phyloP scores from a whole-genome alignment of 2,888 invertebrate genomes.

The Heliconius sara region DNA sequence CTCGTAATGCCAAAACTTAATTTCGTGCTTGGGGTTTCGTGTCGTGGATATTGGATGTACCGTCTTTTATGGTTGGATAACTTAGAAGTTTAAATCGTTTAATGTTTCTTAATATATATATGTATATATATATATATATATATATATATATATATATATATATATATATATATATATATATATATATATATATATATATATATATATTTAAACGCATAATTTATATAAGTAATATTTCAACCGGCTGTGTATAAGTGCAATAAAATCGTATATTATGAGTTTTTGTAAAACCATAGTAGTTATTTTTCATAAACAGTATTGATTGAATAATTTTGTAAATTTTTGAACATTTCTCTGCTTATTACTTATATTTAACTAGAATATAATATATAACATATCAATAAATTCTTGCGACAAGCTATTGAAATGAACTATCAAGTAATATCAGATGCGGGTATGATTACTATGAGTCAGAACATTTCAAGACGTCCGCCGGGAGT shows the following conservation, averaged over 20 bases:
- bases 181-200: too few species aligned
- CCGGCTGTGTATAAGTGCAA: too few species aligned
- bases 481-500: constrained; percentile 65
- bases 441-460: constrained; percentile 14
- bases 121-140: too few species aligned
- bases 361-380: background rate
- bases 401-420: background rate
- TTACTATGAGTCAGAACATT: constrained; percentile 31
- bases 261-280: too few species aligned
- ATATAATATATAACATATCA: background rate
- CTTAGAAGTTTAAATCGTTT: constrained; percentile 8
- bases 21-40: constrained; percentile 44
- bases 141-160: too few species aligned
- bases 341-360: background rate
- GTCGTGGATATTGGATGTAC: constrained; percentile 31
- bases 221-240: too few species aligned
- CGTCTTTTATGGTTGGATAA: constrained; percentile 21
- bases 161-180: too few species aligned
- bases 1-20: constrained; percentile 45
- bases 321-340: too few species aligned
- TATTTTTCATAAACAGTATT: too few species aligned
- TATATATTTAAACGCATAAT: too few species aligned
- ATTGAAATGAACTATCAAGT: constrained; percentile 17
- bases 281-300: too few species aligned
- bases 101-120: background rate